phyloP scores from a whole-genome alignment of 2,113 vertebrate genomes.

The Alexandromys fortis region DNA sequence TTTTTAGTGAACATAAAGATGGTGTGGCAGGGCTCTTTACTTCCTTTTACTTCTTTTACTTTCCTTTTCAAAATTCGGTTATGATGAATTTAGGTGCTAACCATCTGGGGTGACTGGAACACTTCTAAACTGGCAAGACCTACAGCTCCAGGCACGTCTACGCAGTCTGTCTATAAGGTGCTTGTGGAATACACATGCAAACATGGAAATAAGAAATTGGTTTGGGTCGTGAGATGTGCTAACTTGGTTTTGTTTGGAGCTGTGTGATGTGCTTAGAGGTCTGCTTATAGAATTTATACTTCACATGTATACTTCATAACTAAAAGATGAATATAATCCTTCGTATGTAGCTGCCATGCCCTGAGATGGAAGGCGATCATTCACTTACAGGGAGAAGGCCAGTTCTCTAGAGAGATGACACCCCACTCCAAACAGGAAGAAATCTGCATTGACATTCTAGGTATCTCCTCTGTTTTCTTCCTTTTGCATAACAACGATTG shows the following conservation, averaged over 20 bases:
- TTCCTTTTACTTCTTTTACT: slow-evolving; percentile 58
- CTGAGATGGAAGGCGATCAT: neutral
- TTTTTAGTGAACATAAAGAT: slow-evolving; percentile 69
- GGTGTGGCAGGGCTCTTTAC: slow-evolving; percentile 65
- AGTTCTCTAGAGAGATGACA: neutral
- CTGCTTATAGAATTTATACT: neutral
- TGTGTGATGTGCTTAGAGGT: neutral
- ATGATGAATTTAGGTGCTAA: slow-evolving; percentile 79
- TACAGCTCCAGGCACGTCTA: neutral
- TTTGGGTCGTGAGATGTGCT: neutral
- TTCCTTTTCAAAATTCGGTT: slow-evolving; percentile 81
- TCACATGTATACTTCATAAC: neutral
- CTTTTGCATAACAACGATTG: neutral
- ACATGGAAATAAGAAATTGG: neutral
- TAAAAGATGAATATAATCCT: neutral
- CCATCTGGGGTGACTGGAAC: slow-evolving; percentile 62
- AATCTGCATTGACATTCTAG: neutral
- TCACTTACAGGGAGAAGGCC: neutral
- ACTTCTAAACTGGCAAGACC: slow-evolving; percentile 72
- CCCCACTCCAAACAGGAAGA: neutral
- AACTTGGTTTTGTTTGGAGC: neutral
- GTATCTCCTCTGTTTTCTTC: neutral
- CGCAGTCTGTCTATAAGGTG: neutral
- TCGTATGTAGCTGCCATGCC: neutral
- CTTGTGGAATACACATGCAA: neutral